phyloP scores from a whole-genome alignment of 2,888 invertebrate genomes.

The Apamea sordens region DNA sequence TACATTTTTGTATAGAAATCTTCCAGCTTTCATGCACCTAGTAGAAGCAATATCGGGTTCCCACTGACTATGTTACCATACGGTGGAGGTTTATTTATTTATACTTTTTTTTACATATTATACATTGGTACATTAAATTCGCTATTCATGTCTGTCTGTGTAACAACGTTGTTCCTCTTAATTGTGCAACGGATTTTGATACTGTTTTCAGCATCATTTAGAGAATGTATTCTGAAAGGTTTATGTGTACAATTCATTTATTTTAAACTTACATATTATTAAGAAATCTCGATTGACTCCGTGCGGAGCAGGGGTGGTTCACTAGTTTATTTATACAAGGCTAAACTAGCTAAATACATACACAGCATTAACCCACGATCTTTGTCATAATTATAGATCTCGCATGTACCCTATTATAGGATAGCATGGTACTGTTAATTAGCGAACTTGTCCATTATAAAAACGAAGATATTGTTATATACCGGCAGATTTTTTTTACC shows the following conservation, averaged over 20 bases:
- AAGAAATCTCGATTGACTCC: too few species aligned
- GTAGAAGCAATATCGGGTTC: neutral
- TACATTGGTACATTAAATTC: neutral
- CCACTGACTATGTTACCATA: neutral
- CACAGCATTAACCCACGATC: neutral
- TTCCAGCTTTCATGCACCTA: neutral
- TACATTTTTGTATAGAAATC: neutral
- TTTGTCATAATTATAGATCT: neutral
- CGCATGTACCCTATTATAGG: neutral
- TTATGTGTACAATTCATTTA: too few species aligned
- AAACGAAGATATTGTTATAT: neutral
- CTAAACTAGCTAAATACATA: neutral
- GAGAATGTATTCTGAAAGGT: too few species aligned
- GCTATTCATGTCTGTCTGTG: neutral
- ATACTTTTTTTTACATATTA: too few species aligned
- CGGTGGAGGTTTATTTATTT: neutral
- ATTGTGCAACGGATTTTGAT: neutral
- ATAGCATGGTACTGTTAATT: neutral
- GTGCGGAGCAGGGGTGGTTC: too few species aligned
- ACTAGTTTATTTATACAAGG: neutral
- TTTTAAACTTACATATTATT: too few species aligned
- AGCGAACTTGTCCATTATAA: neutral
- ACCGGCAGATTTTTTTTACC: too few species aligned
- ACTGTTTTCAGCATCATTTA: neutral
- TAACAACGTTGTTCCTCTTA: neutral